Evolutionary conservation across 2,888 invertebrate species (phyloP), one percentile per base, ranked within the genome.

Genomic region (Caradrina kadenii): DNA sequence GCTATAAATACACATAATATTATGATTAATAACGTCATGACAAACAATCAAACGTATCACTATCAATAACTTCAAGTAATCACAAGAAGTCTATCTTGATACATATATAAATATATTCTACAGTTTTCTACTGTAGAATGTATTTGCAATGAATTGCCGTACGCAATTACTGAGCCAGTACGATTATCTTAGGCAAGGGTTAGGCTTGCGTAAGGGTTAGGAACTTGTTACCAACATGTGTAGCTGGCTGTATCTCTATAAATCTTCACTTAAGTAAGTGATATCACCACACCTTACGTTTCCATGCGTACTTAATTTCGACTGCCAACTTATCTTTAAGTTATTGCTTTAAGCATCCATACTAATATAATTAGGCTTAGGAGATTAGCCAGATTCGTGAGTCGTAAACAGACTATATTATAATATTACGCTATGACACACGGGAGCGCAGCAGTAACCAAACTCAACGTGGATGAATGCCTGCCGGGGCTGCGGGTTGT

Each of bases 161-260:
- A 31, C 50, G 22, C 8, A 72, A 72, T 0, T 61, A 13, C 39
- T 72, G 42, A 72, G 22, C 59, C 62, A 79, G 64, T 73, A 21
- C 66, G 60, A 55, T 68, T 19, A 49, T 50, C 45, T 50, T 48
- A 62, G 31, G 69, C 61, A 55, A 68, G 64, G 63, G 54, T 63
- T 77, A 73, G 42, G n/a, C 73, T 78, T 62, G 77, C 62, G 62
- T 62, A 69, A 69, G 79, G 73, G 62, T 64, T 62, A 59, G 13
- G 22, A 45, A 67, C 56, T 45, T 39, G 64, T 63, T 49, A 13
- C 15, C 17, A 15, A 45, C 52, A 42, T 58, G 52, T 63, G 19
- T 21, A 26, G 8, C 59, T 42, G 35, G 52, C 13, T 59, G 45
- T 35, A 58, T 17, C 2, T 45, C 67, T 56, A 63, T 53, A 26